A percentile compares a stretch with the other conserved stretches of the same genome.
Conservation (phyloP, 2,797 vertebrate genomes). For the Leptodactylus fallax region DNA sequence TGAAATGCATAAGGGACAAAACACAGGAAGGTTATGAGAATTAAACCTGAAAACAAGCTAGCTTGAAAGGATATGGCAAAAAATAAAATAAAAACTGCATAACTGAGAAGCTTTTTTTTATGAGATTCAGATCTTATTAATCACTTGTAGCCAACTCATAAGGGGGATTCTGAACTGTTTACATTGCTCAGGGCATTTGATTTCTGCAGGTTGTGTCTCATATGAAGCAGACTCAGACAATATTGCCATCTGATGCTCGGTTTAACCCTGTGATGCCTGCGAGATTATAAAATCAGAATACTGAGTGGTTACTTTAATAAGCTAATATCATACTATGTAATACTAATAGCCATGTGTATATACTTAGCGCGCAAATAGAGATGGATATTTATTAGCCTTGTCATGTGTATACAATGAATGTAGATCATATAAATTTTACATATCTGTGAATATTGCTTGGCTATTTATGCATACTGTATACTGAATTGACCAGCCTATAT, state of each 20-base stretch:
- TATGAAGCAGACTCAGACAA: constrained; percentile 56
- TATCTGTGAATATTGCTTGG: not conserved
- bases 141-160: constrained; percentile 57
- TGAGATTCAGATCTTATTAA: constrained; percentile 63
- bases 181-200: constrained; percentile 60
- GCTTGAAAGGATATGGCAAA: constrained; percentile 39
- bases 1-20: constrained; percentile 32
- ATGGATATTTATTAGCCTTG: not conserved
- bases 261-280: constrained; percentile 46
- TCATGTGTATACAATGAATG: not conserved
- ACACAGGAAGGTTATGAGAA: constrained; percentile 25
- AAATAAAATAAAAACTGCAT: constrained; percentile 46
- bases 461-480: not conserved
- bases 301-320: not conserved
- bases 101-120: constrained; percentile 53
- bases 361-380: not conserved
- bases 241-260: constrained; percentile 61
- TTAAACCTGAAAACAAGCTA: constrained; percentile 33
- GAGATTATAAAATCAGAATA: not conserved
- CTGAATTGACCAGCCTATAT: no score
- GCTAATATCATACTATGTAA: not conserved
- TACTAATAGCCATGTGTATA: not conserved
- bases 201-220: constrained; percentile 59
- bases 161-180: constrained; percentile 58
- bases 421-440: not conserved